These are phyloP conservation scores for Chromobotia macracanthus DNA, from an alignment of 2,797 vertebrate species.

Conservation along the genomic window DNA sequence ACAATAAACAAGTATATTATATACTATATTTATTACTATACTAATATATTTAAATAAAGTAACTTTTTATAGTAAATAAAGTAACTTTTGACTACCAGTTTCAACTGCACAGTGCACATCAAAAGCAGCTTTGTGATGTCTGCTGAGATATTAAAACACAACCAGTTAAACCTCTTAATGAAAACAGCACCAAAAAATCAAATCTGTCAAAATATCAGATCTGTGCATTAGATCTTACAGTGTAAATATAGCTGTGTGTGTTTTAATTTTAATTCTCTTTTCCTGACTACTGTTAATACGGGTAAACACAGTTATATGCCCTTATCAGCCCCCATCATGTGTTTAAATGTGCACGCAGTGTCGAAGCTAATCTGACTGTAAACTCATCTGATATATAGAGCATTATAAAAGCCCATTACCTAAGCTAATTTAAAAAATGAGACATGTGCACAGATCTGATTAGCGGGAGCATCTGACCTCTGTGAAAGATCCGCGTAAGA, in stretches of 20 bases:
- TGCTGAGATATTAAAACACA: not conserved
- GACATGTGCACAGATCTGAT: conserved; percentile 37
- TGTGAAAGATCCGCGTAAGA: not conserved
- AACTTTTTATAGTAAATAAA: no score
- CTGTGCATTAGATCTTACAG: not conserved
- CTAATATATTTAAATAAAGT: no score
- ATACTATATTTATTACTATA: no score
- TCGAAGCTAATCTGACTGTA: conserved; percentile 24
- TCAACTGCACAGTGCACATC: not conserved
- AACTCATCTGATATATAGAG: conserved; percentile 41
- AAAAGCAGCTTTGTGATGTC: not conserved
- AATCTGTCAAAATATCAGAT: not conserved
- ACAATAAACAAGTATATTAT: no score
- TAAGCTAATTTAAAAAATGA: conserved; percentile 43
- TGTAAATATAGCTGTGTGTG: no score
- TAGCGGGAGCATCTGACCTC: conserved; percentile 34
- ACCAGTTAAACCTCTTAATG: not conserved
- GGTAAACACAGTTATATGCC: not conserved
- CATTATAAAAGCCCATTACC: conserved; percentile 33
- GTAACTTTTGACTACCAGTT: not conserved
- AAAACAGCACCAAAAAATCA: not conserved
- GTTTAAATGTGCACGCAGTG: not conserved
- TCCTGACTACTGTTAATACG: not conserved
- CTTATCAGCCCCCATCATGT: conserved; percentile 1
- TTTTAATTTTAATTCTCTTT: not conserved